These are phyloP conservation scores for Chiloscyllium punctatum DNA, from an alignment of 2,797 vertebrate species.

Conservation along the genomic window DNA sequence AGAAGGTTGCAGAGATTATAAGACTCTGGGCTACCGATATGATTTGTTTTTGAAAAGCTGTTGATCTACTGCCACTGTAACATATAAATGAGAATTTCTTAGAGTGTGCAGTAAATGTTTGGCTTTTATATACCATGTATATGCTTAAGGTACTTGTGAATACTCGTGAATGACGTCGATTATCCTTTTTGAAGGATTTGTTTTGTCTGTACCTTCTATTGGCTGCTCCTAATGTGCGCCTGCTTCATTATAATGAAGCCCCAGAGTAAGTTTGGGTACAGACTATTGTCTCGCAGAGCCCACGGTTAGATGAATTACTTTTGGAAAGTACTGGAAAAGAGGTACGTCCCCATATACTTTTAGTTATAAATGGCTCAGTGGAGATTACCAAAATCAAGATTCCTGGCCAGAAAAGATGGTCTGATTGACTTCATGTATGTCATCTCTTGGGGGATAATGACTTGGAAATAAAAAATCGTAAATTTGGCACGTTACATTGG, in stretches of 20 bases:
- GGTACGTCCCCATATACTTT: background rate
- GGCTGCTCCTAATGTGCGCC: background rate
- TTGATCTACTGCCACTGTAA: background rate
- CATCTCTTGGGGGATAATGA: background rate
- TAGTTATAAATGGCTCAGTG: background rate
- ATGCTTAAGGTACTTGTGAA: background rate
- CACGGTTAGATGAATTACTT: background rate
- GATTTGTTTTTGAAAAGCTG: background rate
- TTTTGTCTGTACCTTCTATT: too few species aligned
- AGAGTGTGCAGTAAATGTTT: background rate
- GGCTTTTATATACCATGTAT: background rate
- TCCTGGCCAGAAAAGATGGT: background rate
- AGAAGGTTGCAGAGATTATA: background rate
- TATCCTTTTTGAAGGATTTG: background rate
- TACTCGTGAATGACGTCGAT: background rate
- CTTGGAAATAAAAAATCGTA: background rate
- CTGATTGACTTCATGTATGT: background rate
- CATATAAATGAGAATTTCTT: background rate
- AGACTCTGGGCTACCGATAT: background rate
- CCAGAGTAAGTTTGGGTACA: background rate
- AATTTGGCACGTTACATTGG: background rate
- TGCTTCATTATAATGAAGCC: background rate
- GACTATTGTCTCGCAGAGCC: background rate
- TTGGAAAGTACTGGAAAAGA: background rate
- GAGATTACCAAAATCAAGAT: background rate